Evolutionary conservation across 2,113 vertebrate species (phyloP).

Genomic region (human (Homo sapiens)): DNA sequence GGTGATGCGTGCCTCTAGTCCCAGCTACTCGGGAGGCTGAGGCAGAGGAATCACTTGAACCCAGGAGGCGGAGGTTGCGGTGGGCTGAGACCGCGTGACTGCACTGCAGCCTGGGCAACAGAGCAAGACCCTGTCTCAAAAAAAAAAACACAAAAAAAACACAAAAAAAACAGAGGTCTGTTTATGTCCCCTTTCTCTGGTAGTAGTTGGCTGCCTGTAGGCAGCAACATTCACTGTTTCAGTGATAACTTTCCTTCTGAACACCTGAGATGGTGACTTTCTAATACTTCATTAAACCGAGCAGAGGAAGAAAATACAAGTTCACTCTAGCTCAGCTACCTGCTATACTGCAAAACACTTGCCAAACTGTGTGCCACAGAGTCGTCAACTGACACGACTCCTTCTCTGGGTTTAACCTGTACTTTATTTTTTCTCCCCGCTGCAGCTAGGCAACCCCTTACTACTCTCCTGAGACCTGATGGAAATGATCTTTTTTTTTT

Average conservation of each 20-base stretch:
- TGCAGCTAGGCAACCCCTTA: not conserved
- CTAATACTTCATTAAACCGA: not conserved
- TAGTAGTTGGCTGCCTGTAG: not conserved
- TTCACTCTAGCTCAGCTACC: not conserved
- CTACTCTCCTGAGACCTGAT: not conserved
- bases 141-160: too few species aligned
- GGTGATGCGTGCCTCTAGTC: too few species aligned
- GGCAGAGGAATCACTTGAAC: too few species aligned
- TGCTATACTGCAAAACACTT: not conserved
- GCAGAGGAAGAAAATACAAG: not conserved
- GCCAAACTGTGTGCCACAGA: fast-evolving
- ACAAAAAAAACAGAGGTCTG: not conserved
- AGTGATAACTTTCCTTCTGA: not conserved
- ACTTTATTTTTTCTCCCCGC: not conserved
- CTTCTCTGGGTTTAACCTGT: not conserved
- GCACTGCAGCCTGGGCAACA: too few species aligned
- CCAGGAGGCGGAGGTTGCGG: too few species aligned
- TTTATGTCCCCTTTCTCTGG: not conserved
- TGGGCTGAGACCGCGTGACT: too few species aligned
- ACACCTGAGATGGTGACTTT: not conserved
- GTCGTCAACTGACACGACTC: fast-evolving
- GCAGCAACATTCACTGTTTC: not conserved
- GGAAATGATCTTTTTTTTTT: not conserved
- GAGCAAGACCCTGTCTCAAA: too few species aligned
- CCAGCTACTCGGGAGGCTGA: too few species aligned